Base-by-base conservation (phyloP, 1,140 invertebrate species). In the Procambarus clarkii region DNA sequence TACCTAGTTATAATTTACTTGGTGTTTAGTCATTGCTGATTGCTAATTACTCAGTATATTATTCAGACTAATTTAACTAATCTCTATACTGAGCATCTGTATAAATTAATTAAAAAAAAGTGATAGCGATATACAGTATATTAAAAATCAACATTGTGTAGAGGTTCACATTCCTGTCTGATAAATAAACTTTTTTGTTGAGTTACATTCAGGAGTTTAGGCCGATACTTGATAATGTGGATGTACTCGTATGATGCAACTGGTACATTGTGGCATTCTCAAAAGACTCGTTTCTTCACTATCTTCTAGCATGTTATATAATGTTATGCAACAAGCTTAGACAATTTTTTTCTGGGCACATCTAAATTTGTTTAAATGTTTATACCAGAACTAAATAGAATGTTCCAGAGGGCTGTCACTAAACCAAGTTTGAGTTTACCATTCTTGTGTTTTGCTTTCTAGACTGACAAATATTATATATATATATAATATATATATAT, bases 1-100 rank as follows among this genome's bases (percentile, higher is more conserved):
- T 88, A 34, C 34, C 34, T 34, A 88, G 79, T 71, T 60, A 44
- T 88, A 58, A 7, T 88, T 86, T 81, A 80, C 45, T 60, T 64
- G 76, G 76, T 60, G 58, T 88, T 46, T 88, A 88, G 87, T 81
- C 79, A 88, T 81, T 82, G 79, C 78, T 82, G 79, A 76, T 88
- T 64, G 79, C 82, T 88, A 50, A n/a, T 48, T 74, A 74, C 46
- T 88, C 48, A 3, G 60, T 64, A 54, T 81, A 74, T 48, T 80
- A 88, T 79, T 88, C 81, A 83, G 81, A 83, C 34, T 64, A 83
- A 83, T 69, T 82, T 60, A 60, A 24, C 46, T 34, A 34, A 34
- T 34, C 34, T 60, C 50, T 46, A 45, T n/a, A 64, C 34, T 69
- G 58, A 46, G 4, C 18, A 69, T 44, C 50, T 60, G 45, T 5